A percentile compares a stretch with the other conserved stretches of the same genome.
phyloP scores from a whole-genome alignment of 1,140 invertebrate genomes.

The Cydia fagiglandana region DNA sequence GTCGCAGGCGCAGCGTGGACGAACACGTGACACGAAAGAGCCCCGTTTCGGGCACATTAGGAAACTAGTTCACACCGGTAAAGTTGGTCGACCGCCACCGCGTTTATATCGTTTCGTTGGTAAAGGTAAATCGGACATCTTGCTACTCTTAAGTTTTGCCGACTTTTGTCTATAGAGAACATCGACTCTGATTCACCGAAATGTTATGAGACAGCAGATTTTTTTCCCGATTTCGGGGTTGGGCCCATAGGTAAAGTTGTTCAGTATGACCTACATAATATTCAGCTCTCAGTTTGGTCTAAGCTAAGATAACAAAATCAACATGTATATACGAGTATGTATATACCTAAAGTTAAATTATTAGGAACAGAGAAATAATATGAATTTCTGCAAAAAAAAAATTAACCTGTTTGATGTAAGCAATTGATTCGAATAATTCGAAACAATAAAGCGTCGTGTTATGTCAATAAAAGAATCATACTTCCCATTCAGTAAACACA shows the following conservation, averaged over 20 bases:
- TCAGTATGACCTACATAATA: too few relatives aligned
- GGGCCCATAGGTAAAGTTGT: too few relatives aligned
- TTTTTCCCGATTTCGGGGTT: too few relatives aligned
- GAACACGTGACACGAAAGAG: background rate
- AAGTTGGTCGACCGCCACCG: background rate
- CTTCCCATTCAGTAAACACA: background rate
- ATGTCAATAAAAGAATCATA: background rate
- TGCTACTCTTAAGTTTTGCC: background rate
- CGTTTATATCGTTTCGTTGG: background rate
- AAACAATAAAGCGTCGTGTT: background rate
- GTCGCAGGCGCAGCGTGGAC: background rate
- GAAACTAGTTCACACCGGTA: background rate
- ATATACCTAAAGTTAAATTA: background rate
- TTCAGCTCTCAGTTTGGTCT: too few relatives aligned
- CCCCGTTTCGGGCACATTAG: background rate
- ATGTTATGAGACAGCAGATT: too few relatives aligned
- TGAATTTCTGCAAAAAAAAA: background rate
- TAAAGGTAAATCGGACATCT: background rate
- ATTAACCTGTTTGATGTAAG: background rate
- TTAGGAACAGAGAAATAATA: background rate
- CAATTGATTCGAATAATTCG: background rate
- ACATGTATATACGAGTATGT: too few relatives aligned
- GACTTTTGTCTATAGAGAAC: too few relatives aligned
- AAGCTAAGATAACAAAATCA: too few relatives aligned
- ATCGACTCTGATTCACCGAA: too few relatives aligned